Base-by-base conservation (phyloP, 2,113 vertebrate species). In the Equus przewalskii region DNA sequence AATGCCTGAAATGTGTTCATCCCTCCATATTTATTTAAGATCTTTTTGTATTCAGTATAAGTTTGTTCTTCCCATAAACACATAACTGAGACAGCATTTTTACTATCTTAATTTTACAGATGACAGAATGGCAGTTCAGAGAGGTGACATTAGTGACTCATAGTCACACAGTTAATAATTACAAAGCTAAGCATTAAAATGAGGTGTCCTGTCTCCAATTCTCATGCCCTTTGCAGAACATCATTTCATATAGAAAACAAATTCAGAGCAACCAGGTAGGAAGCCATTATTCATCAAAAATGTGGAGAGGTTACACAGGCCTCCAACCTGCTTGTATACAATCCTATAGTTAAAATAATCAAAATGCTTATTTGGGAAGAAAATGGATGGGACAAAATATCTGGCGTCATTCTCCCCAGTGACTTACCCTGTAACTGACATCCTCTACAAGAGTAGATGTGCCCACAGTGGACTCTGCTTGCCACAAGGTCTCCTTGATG, bases 401-500 rank as follows among this genome's bases (percentile, higher is more conserved):
- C 16, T 72, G 12, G 4, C 6, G n/a, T 24, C 49, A 46, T 49
- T 56, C 6, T 1, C 14, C 26, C 1, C 7, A 41, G 1, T 41
- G 64, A 19, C 98, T 94, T 98, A 99, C 99, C 98, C 99, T 98
- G 95, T 99, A 99, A 94, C 99, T 98, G 84, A 99, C 98, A 92
- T 99, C 99, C 92, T 99, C 99, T 33, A 98, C 98, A 67, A 99
- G 64, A 26, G 98, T 89, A 0, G 98, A 56, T 2, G 99, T 98
- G 95, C 99, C 98, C 54, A 99, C 98, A 1, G 97, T 6, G 28
- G 99, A 98, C 9, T 98, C 99, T 30, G 99, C 99, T 97, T 99
- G 99, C 99, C 99, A 99, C 41, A 99, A 96, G 2, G 99, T 99
- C 98, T 99, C 99, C 96, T 99, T 99, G 56, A 99, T 95, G 92